Evolutionary conservation across 2,888 invertebrate species (phyloP).

Genomic region (Cephus pygmeus): DNA sequence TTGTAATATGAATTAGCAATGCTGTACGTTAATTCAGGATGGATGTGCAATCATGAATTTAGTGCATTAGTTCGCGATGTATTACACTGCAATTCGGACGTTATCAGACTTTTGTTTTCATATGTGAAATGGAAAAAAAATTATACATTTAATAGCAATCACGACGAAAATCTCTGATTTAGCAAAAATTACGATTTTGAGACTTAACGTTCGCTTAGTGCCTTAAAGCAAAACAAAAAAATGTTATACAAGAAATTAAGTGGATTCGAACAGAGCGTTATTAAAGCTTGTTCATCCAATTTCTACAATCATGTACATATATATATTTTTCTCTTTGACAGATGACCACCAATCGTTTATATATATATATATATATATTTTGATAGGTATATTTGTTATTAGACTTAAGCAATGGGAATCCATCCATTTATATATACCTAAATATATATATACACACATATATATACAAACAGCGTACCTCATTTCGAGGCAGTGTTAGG

Average conservation of each 20-base stretch:
- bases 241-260: background rate
- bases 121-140: background rate
- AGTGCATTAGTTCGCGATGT: background rate
- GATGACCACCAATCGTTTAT: constrained; percentile 14
- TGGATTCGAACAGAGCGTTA: background rate
- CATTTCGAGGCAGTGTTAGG: background rate
- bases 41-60: background rate
- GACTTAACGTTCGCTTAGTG: background rate
- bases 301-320: constrained; percentile 14
- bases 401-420: constrained; percentile 39
- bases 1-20: background rate
- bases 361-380: constrained; percentile 43
- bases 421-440: constrained; percentile 31
- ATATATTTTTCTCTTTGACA: background rate
- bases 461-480: background rate
- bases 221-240: background rate
- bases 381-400: constrained; percentile 48
- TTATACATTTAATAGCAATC: background rate
- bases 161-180: background rate
- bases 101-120: background rate
- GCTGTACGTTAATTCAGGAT: background rate
- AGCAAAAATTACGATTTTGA: background rate
- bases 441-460: background rate
- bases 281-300: background rate
- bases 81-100: background rate